Evolutionary conservation across 2,113 vertebrate genomes (phyloP).

Genomic region (Tetraodon nigroviridis): DNA sequence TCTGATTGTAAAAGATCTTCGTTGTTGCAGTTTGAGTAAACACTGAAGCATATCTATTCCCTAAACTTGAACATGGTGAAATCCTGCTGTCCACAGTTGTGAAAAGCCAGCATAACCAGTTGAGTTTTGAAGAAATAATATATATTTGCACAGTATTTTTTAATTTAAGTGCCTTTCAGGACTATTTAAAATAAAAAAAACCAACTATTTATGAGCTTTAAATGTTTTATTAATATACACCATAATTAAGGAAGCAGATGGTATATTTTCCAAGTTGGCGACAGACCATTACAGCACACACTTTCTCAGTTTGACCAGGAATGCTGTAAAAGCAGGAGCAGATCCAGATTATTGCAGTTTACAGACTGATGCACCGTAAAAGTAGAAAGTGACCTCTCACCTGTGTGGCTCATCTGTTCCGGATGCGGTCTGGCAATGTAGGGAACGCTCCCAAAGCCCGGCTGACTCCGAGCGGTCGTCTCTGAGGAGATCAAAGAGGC

Average conservation of each 20-base stretch:
- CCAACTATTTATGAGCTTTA: neutral
- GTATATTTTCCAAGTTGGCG: too few relatives aligned
- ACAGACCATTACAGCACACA: conserved; percentile 43
- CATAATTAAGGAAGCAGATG: neutral
- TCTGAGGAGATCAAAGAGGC: conserved; percentile 11
- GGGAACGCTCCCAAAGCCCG: conserved; percentile 65
- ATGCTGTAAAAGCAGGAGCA: conserved; percentile 72
- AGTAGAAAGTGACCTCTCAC: conserved; percentile 58
- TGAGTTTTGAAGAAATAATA: conserved; percentile 37
- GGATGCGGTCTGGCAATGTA: conserved; percentile 82
- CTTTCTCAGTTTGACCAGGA: conserved; percentile 89
- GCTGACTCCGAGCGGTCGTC: conserved; percentile 17
- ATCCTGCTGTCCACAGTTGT: neutral
- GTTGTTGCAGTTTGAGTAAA: neutral
- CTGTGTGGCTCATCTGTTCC: conserved; percentile 82
- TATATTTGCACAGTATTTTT: neutral
- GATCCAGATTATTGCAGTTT: neutral
- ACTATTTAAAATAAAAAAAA: too few relatives aligned
- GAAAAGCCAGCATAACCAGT: neutral
- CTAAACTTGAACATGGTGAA: neutral
- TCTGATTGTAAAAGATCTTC: neutral
- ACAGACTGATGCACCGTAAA: neutral
- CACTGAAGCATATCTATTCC: neutral
- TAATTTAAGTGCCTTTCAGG: too few relatives aligned
- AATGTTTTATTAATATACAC: neutral